Evolutionary conservation across 2,888 invertebrate species (phyloP), one percentile per base, ranked within the genome.

Genomic region (Morpho achilles): DNA sequence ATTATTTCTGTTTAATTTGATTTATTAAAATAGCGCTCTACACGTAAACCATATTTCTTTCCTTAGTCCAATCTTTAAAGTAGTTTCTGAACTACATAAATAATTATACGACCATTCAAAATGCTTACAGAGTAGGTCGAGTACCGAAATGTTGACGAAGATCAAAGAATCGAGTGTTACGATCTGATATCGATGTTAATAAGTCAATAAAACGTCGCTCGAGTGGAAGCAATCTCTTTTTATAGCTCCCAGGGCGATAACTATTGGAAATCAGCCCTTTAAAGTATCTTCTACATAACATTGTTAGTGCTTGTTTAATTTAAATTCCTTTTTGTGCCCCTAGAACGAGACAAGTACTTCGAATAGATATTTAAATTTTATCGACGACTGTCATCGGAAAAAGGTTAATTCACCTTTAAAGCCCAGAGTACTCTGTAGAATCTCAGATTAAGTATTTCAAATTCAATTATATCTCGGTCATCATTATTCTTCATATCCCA

Each of bases 101-200:
- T 39, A 39, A 48, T 48, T 39, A 45, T 52, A 39, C n/a, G 39
- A 45, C 39, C 52, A 39, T 45, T 39, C 52, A 16, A 45, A 55
- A 53, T 53, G 43, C 59, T 60, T 74, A 79, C 75, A 77, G 82
- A 77, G 78, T 79, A 77, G 57, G 55, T 79, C 77, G 76, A 74
- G 77, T 78, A 77, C 60, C 60, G 66, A 84, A 82, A 80, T 79
- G 82, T 85, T 82, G 79, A 79, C 83, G 73, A 77, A 82, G 84
- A 87, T 87, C 87, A 87, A 86, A 86, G 86, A 85, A 84, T 85
- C 80, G 77, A 86, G 81, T 81, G 85, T 85, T 85, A 87, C 87
- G 86, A 87, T 87, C 87, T 79, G 86, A 88, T 88, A 88, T 88
- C 87, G 87, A 87, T 87, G 87, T 87, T 88, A 88, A 88, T 88